Percentiles rank a stretch among this genome's conserved stretches.
Evolutionary conservation across 2,797 vertebrate genomes (phyloP).

Genomic region (Myiotriccus ornatus): DNA sequence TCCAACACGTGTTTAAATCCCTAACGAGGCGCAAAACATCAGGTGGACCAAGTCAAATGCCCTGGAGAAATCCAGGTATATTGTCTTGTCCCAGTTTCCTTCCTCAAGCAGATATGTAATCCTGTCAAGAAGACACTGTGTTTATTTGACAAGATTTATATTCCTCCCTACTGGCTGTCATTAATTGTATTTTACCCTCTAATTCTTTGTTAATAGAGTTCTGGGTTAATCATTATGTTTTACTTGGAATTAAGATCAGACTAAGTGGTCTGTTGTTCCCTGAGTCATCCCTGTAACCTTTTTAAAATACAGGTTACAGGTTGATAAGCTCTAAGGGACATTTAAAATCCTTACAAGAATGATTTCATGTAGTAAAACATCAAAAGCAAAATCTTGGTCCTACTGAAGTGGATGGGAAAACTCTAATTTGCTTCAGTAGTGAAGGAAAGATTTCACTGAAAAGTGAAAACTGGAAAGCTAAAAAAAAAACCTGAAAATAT

Average conservation of each 20-base stretch:
- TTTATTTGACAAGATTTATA: slow-evolving; percentile 3
- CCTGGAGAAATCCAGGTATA: neutral
- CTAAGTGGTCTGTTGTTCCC: neutral
- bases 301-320: slow-evolving; percentile 4
- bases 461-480: slow-evolving; percentile 5
- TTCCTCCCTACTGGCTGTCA: neutral
- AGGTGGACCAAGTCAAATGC: neutral
- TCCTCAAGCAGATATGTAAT: neutral
- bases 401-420: neutral
- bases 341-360: neutral
- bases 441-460: neutral
- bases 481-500: neutral
- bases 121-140: neutral
- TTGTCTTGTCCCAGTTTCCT: neutral
- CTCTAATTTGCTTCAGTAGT: neutral
- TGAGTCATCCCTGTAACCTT: neutral
- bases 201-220: slow-evolving; percentile 21
- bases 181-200: neutral
- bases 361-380: neutral
- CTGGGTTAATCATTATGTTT: slow-evolving; percentile 1
- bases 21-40: neutral
- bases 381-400: neutral
- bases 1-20: neutral
- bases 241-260: neutral
- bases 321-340: neutral